Evolutionary conservation across 2,797 vertebrate species (phyloP).

Genomic region (Gallirallus australis): DNA sequence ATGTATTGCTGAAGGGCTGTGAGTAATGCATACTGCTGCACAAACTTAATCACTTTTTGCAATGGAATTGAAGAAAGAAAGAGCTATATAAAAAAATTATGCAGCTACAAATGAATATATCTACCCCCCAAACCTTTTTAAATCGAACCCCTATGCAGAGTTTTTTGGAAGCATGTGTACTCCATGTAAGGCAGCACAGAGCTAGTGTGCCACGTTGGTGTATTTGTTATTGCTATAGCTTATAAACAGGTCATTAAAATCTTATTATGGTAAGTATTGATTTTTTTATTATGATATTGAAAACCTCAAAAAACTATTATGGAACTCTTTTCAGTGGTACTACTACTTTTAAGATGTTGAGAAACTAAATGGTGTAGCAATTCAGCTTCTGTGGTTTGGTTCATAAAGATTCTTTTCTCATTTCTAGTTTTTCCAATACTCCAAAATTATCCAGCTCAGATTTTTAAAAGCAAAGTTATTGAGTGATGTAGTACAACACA

Average conservation of each 20-base stretch:
- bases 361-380: background rate
- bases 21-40: conserved; percentile 76
- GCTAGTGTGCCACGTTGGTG: background rate
- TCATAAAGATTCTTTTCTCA: background rate
- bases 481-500: background rate
- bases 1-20: conserved; percentile 96
- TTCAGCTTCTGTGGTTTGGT: background rate
- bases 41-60: background rate
- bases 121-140: background rate
- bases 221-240: background rate
- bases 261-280: background rate
- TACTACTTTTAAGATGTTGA: background rate
- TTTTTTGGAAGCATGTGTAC: background rate
- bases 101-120: background rate
- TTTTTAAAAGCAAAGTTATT: background rate
- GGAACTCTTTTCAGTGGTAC: background rate
- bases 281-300: background rate
- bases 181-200: background rate
- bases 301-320: background rate
- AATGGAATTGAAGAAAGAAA: background rate
- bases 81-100: background rate
- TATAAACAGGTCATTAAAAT: background rate
- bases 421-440: background rate
- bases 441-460: background rate
- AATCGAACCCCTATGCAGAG: background rate